These are phyloP conservation scores for Dasyornis broadbenti DNA, from an alignment of 2,113 vertebrate species.

Conservation along the genomic window DNA sequence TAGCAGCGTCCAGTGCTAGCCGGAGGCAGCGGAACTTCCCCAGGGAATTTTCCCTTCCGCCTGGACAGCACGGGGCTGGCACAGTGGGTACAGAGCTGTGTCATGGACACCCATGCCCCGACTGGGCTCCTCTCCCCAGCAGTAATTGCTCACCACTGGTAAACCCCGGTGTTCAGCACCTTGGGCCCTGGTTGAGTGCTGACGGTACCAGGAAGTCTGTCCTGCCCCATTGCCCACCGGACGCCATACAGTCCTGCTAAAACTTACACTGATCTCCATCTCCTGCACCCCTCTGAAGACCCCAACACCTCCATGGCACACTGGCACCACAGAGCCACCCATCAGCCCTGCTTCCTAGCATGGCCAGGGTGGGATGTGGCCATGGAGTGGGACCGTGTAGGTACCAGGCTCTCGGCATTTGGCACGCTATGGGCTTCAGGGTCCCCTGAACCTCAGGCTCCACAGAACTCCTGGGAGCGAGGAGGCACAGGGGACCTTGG, in stretches of 20 bases:
- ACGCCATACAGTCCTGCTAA: background rate
- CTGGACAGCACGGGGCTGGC: background rate
- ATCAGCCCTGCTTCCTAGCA: background rate
- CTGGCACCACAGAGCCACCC: background rate
- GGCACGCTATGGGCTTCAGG: rapidly evolving
- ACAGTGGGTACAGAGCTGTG: background rate
- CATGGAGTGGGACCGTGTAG: rapidly evolving
- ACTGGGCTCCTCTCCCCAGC: background rate
- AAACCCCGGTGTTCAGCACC: background rate
- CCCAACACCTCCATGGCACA: rapidly evolving
- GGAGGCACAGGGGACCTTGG: background rate
- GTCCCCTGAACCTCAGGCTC: background rate
- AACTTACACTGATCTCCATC: background rate
- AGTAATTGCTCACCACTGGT: rapidly evolving
- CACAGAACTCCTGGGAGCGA: background rate
- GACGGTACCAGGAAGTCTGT: background rate
- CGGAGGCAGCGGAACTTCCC: rapidly evolving
- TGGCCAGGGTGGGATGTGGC: background rate
- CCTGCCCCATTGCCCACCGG: rapidly evolving
- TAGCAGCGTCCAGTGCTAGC: rapidly evolving
- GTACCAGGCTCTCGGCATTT: background rate
- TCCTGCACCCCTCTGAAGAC: background rate
- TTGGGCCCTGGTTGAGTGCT: rapidly evolving
- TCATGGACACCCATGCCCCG: background rate
- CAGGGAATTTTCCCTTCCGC: rapidly evolving